phyloP scores from a whole-genome alignment of 2,888 invertebrate genomes.

The Morpho achilles region DNA sequence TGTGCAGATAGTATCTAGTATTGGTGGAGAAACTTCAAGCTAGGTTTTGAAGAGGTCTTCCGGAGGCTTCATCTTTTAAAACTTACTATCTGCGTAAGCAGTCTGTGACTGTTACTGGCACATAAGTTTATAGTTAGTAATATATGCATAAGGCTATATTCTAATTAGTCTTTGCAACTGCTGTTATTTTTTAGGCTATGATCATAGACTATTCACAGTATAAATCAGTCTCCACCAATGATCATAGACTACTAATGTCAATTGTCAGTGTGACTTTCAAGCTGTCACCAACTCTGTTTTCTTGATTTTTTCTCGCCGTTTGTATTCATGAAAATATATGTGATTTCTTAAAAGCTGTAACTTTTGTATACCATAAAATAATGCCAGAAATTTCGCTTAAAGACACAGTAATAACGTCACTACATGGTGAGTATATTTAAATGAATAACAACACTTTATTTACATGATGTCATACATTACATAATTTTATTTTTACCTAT shows the following conservation, averaged over 20 bases:
- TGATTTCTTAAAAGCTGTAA: not conserved
- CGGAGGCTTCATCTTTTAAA: no score
- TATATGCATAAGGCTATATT: not conserved
- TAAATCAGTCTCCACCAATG: no score
- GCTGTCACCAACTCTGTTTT: not conserved
- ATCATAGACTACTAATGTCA: not conserved
- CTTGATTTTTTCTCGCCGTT: slow-evolving; percentile 10
- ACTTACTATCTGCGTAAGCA: no score
- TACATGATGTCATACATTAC: slow-evolving; percentile 44
- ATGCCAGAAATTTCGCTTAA: slow-evolving; percentile 65
- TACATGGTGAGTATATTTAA: slow-evolving; percentile 50
- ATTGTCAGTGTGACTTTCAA: slow-evolving; percentile 1
- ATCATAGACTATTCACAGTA: no score
- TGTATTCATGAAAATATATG: slow-evolving; percentile 7
- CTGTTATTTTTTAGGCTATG: no score
- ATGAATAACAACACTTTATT: slow-evolving; percentile 20
- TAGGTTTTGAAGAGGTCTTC: no score
- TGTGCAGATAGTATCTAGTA: no score
- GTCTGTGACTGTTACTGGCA: no score
- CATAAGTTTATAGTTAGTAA: no score
- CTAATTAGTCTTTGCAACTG: not conserved
- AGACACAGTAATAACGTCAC: slow-evolving; percentile 59
- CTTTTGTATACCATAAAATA: slow-evolving; percentile 7
- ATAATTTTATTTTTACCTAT: slow-evolving; percentile 62
- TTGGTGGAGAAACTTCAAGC: no score